phyloP scores from a whole-genome alignment of 2,797 vertebrate genomes.

The Clamator glandarius region DNA sequence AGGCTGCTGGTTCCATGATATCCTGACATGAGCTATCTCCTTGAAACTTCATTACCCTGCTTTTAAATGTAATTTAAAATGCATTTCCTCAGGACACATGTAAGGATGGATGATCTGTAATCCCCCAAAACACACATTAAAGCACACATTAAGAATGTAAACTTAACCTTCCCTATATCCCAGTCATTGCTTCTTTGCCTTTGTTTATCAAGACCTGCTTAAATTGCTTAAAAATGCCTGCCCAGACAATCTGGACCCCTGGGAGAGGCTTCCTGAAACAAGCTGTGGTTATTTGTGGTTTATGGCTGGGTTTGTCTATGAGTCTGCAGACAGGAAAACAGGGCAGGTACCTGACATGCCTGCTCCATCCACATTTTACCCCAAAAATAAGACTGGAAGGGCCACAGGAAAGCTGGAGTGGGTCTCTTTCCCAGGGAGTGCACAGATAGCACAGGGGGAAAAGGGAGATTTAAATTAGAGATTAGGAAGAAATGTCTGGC shows the following conservation, averaged over 20 bases:
- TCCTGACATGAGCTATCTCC: no score
- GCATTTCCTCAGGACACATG: no score
- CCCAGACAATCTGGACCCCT: fast-evolving
- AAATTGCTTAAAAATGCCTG: neutral
- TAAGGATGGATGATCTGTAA: neutral
- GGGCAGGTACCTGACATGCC: neutral
- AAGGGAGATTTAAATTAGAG: no score
- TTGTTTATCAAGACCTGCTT: neutral
- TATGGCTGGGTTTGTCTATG: neutral
- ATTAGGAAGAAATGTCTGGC: no score
- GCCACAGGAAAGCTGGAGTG: no score
- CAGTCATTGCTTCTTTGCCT: neutral
- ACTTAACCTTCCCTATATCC: neutral
- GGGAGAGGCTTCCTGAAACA: neutral
- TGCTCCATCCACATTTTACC: neutral
- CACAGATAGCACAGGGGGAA: no score
- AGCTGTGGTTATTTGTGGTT: fast-evolving
- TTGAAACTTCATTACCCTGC: no score
- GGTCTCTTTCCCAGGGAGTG: no score
- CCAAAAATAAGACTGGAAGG: no score
- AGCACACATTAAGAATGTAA: neutral
- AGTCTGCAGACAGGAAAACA: neutral
- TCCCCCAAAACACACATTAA: neutral
- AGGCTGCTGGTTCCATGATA: no score
- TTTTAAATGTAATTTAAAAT: no score